Evolutionary conservation across 2,888 invertebrate species (phyloP).

Genomic region (Lamellibrachia satsuma): DNA sequence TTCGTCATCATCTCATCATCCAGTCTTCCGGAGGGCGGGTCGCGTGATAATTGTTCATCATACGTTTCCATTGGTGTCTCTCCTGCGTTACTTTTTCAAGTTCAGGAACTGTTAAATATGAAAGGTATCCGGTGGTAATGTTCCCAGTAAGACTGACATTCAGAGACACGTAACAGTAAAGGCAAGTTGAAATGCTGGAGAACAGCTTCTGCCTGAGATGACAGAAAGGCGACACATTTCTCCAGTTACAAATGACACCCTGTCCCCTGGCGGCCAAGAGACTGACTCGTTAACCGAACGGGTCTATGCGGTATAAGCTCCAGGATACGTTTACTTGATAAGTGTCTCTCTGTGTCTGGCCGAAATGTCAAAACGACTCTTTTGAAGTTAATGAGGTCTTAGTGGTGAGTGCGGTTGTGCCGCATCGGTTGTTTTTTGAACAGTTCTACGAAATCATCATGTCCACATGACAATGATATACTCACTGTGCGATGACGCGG

Average conservation of each 20-base stretch:
- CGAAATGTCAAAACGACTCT: slow-evolving; percentile 1
- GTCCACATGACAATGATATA: neutral
- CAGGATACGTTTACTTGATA: neutral
- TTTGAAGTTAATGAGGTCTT: neutral
- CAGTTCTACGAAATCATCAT: neutral
- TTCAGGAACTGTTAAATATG: no score
- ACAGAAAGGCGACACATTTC: slow-evolving; percentile 10
- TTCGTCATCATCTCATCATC: no score
- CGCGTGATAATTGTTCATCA: no score
- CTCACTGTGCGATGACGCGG: neutral
- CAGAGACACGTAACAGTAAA: neutral
- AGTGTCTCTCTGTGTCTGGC: neutral
- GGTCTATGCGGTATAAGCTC: neutral
- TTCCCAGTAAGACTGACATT: no score
- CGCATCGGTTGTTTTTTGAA: neutral
- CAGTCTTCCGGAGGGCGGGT: no score
- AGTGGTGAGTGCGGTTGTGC: neutral
- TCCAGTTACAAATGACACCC: neutral
- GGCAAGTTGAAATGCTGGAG: neutral
- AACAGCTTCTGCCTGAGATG: neutral
- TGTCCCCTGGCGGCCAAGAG: neutral
- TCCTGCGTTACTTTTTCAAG: no score
- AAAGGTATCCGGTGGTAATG: no score
- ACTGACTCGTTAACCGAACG: neutral
- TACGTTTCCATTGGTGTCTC: no score